Base-by-base conservation (phyloP, 2,888 invertebrate genomes). In the Dyspetes luteomarginatus region DNA sequence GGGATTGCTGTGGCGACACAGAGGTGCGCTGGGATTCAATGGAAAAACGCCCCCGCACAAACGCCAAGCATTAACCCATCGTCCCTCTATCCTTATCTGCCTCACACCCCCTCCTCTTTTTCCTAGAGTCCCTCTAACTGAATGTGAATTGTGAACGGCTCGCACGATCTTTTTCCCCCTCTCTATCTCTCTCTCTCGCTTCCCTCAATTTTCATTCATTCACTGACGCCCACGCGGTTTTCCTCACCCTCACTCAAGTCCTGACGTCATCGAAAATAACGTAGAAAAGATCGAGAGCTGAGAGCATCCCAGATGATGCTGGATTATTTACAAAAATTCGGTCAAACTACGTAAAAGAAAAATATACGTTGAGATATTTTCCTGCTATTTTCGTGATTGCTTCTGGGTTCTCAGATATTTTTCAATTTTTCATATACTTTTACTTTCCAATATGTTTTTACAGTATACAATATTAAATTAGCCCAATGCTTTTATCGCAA, bases 251-350 rank as follows among this genome's bases (percentile, higher is more conserved):
- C 62, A n/a, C 58, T 1, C 5, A 12, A 17, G 28, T 52, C 69
- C 72, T 88, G 89, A 88, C 89, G 89, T 89, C 89, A 89, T 84
- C 79, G 85, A 78, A 84, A 83, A 74, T 69, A 69, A 77, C 68
- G 78, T 82, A 80, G 82, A 73, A 52, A 68, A 82, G 81, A 81
- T 82, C 69, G 80, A 62, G 81, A 50, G 36, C 22, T n/a, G 19
- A 19, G 24, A 36, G 26, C 12, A 28, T 19, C 48, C 56, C 55
- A 24, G 68, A 71, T 65, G 58, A 72, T 55, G 60, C n/a, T 58
- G 36, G n/a, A 36, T 48, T 55, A 77, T 72, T 30, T 19, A 28
- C 9, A n/a, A 3, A 48, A 60, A 43, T 65, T 84, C 74, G 81
- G 72, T 79, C 78, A 81, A 60, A 67, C 75, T 84, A n/a, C n/a